Percentiles rank a stretch among this genome's conserved stretches.
Conservation (phyloP, 2,888 invertebrate species). For the Stenurella melanura region DNA sequence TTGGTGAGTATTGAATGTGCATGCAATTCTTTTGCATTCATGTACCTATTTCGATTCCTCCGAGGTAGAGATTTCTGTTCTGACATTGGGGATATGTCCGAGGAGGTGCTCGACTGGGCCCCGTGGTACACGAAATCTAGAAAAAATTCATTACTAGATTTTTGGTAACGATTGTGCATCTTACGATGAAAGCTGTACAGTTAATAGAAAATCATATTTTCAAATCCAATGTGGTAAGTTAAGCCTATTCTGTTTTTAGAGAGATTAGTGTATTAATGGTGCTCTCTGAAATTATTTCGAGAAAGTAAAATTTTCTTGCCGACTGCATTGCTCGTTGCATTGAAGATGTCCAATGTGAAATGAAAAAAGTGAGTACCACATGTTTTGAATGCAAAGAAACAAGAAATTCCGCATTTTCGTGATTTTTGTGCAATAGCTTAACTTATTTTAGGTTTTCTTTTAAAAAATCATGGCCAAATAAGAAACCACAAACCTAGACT, state of each 20-base stretch:
- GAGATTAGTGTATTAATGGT: background rate
- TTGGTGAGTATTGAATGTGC: constrained; percentile 52
- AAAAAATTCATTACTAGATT: constrained; percentile 61
- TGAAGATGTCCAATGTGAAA: too few species aligned
- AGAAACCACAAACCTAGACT: too few species aligned
- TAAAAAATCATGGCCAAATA: too few species aligned
- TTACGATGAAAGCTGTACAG: constrained; percentile 2
- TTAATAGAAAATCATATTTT: background rate
- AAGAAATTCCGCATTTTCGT: too few species aligned
- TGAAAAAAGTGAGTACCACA: too few species aligned
- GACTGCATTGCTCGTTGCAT: too few species aligned
- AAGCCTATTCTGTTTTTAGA: background rate
- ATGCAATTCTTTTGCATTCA: constrained; percentile 58
- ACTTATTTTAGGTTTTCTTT: too few species aligned
- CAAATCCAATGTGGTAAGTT: background rate
- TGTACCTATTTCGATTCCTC: constrained; percentile 81
- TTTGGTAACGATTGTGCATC: background rate
- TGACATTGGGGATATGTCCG: constrained; percentile 86
- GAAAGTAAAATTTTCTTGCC: too few species aligned
- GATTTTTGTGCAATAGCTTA: too few species aligned
- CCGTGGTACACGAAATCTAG: constrained; percentile 85
- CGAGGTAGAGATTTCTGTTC: constrained; percentile 85
- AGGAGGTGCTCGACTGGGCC: constrained; percentile 85
- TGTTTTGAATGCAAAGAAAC: too few species aligned
- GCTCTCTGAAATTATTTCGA: background rate